Percentiles rank a stretch among this genome's conserved stretches.
phyloP scores from a whole-genome alignment of 2,888 invertebrate genomes.

The Folsomia manolachei region DNA sequence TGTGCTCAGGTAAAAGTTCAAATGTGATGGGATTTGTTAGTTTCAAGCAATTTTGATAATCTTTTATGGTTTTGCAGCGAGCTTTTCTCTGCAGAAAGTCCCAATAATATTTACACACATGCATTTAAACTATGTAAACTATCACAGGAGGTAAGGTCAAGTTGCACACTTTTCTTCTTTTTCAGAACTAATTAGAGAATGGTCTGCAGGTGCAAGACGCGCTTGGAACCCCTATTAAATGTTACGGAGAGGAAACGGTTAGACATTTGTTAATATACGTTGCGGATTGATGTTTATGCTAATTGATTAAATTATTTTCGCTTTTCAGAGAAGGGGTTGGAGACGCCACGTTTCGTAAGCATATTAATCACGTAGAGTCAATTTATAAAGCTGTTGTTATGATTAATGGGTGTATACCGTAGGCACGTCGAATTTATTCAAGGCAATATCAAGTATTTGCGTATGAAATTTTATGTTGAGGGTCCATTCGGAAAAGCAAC shows the following conservation, averaged over 20 bases:
- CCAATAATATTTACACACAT: constrained; percentile 74
- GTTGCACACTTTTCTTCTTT: too few species aligned
- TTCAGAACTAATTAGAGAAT: too few species aligned
- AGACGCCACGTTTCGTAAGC: constrained; percentile 73
- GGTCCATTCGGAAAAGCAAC: constrained; percentile 77
- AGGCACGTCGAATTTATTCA: constrained; percentile 71
- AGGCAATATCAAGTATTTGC: constrained; percentile 73
- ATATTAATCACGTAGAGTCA: too few species aligned
- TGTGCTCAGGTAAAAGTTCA: too few species aligned
- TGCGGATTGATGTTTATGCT: too few species aligned
- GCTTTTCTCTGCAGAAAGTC: constrained; percentile 81
- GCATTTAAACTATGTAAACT: constrained; percentile 73
- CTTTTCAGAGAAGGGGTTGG: constrained; percentile 72
- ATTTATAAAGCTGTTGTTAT: neutral
- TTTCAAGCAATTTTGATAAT: too few species aligned
- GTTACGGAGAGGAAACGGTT: constrained; percentile 86
- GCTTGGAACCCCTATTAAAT: constrained; percentile 86
- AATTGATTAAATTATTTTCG: too few species aligned
- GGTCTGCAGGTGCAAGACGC: constrained; percentile 71
- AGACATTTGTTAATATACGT: too few species aligned
- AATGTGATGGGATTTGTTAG: too few species aligned
- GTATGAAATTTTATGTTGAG: constrained; percentile 88
- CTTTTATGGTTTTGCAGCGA: too few species aligned
- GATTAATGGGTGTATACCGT: constrained; percentile 48
- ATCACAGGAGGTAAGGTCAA: too few species aligned